A percentile compares a stretch with the other conserved stretches of the same genome.
Evolutionary conservation across 2,888 invertebrate species (phyloP).

Genomic region (Drosophila gaucha): DNA sequence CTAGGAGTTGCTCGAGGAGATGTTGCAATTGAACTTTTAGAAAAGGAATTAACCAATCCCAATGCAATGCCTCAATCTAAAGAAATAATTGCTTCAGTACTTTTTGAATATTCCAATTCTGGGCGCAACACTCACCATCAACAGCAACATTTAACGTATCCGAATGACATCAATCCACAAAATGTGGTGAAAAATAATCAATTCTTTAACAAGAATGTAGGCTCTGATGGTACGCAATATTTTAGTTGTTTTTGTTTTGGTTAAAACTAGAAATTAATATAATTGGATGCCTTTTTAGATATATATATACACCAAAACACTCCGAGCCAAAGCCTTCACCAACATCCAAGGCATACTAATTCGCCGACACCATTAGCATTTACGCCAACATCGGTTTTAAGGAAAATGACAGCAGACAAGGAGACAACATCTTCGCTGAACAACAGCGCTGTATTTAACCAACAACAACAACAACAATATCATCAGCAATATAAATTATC

Average conservation of each 20-base stretch:
- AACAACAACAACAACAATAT: slow-evolving; percentile 30
- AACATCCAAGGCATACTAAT: slow-evolving; percentile 71
- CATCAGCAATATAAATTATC: slow-evolving; percentile 27
- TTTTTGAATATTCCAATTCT: slow-evolving; percentile 61
- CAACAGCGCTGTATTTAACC: slow-evolving; percentile 12
- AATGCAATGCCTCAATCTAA: slow-evolving; percentile 61
- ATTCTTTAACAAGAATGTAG: slow-evolving; percentile 29
- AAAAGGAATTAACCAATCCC: slow-evolving; percentile 90
- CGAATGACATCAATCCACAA: slow-evolving; percentile 28
- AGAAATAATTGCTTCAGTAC: slow-evolving; percentile 72
- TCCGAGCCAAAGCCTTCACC: slow-evolving; percentile 31
- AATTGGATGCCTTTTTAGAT: slow-evolving; percentile 35
- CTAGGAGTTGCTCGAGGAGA: slow-evolving; percentile 90
- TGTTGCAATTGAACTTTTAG: slow-evolving; percentile 90
- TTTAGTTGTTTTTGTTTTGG: too few relatives aligned
- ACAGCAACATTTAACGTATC: slow-evolving; percentile 20
- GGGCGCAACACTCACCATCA: slow-evolving; percentile 24
- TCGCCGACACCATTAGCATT: slow-evolving; percentile 92
- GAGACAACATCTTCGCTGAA: slow-evolving; percentile 85
- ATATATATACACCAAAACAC: slow-evolving; percentile 25
- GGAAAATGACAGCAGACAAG: slow-evolving; percentile 97
- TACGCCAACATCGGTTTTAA: slow-evolving; percentile 96
- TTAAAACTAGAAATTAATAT: not conserved
- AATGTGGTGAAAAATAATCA: slow-evolving; percentile 29
- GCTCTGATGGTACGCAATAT: slow-evolving; percentile 51